phyloP scores from a whole-genome alignment of 2,888 invertebrate genomes.

The Scelioninae gen. 1 region DNA sequence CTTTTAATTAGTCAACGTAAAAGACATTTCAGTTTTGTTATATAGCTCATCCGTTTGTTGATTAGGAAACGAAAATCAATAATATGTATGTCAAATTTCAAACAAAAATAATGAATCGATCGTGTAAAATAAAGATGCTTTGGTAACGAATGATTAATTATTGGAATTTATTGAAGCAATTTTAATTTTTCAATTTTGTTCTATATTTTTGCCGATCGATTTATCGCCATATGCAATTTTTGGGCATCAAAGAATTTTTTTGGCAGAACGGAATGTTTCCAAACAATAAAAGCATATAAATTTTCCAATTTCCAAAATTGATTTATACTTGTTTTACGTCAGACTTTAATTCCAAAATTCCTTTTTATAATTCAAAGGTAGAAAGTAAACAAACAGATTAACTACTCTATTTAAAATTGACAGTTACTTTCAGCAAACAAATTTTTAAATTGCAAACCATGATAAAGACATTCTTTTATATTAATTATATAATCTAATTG shows the following conservation, averaged over 20 bases:
- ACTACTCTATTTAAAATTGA: too few relatives aligned
- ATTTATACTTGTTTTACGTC: too few relatives aligned
- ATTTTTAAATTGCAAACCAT: too few relatives aligned
- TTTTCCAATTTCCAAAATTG: background rate
- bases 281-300: background rate
- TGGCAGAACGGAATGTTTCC: background rate
- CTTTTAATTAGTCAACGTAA: slow-evolving; percentile 14
- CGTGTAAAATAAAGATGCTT: slow-evolving; percentile 22
- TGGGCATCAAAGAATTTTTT: background rate
- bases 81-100: background rate
- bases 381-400: too few relatives aligned
- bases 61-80: slow-evolving; percentile 36
- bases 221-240: slow-evolving; percentile 1
- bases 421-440: too few relatives aligned
- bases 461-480: too few relatives aligned
- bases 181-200: slow-evolving; percentile 19
- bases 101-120: slow-evolving; percentile 23
- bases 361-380: too few relatives aligned
- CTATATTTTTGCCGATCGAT: background rate
- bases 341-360: too few relatives aligned
- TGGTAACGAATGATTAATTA: slow-evolving; percentile 7
- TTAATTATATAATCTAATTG: too few relatives aligned
- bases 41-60: slow-evolving; percentile 24
- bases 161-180: slow-evolving; percentile 29
- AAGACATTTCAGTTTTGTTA: slow-evolving; percentile 2